Conservation (phyloP, 2,888 invertebrate species). For the Ophraella communa region DNA sequence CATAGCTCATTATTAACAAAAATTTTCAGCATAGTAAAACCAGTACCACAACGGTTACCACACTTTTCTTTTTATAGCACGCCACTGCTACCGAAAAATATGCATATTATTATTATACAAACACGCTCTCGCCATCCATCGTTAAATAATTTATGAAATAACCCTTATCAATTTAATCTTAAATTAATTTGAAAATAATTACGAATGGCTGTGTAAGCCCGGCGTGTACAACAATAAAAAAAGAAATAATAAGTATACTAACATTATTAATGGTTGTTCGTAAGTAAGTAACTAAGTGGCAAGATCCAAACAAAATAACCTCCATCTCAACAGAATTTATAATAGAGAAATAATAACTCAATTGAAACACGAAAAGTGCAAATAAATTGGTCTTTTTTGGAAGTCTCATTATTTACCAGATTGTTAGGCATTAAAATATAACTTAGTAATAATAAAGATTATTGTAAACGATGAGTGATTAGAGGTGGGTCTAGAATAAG, state of each 20-base stretch:
- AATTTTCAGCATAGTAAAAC: too few species aligned
- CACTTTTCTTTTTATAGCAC: neutral
- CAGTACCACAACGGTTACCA: too few species aligned
- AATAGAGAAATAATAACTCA: conserved; percentile 50
- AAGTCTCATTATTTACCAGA: neutral
- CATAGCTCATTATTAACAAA: too few species aligned
- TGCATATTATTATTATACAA: neutral
- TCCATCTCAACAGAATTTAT: conserved; percentile 28
- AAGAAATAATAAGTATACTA: too few species aligned
- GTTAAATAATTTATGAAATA: conserved; percentile 9
- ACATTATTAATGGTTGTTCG: conserved; percentile 17
- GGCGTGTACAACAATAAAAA: conserved; percentile 10
- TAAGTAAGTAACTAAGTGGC: too few species aligned
- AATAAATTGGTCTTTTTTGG: conserved; percentile 25
- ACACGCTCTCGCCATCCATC: conserved; percentile 1
- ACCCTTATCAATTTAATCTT: conserved; percentile 28
- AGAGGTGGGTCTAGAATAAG: too few species aligned
- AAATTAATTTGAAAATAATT: conserved; percentile 38
- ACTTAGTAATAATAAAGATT: neutral
- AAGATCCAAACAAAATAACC: conserved; percentile 18
- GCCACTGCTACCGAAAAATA: neutral
- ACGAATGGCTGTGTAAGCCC: conserved; percentile 14
- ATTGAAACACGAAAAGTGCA: conserved; percentile 51
- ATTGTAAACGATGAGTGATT: too few species aligned
- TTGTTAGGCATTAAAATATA: neutral